These are phyloP conservation scores for Drosophila jambulina DNA, from an alignment of 1,140 invertebrate genomes.

Conservation along the genomic window DNA sequence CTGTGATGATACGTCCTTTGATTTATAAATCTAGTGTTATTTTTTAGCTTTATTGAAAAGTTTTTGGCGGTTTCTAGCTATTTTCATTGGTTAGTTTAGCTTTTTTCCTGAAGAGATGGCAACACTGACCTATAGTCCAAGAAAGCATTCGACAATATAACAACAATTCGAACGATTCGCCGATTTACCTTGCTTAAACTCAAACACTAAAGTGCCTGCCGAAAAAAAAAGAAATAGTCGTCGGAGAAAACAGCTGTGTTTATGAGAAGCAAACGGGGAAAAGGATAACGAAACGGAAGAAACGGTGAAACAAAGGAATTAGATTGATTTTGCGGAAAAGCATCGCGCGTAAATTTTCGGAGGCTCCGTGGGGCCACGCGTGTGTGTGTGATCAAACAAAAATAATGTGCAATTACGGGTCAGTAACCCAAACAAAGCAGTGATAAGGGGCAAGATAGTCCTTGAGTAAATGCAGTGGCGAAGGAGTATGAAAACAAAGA, in stretches of 20 bases:
- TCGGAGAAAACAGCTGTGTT: slow-evolving; percentile 5
- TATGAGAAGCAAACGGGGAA: background rate
- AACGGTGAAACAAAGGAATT: slow-evolving; percentile 6
- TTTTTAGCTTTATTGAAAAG: too few relatives aligned
- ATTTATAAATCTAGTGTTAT: too few relatives aligned
- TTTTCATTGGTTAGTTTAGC: too few relatives aligned
- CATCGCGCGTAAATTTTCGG: slow-evolving; percentile 21
- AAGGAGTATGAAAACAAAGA: slow-evolving; percentile 21
- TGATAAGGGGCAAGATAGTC: slow-evolving; percentile 32
- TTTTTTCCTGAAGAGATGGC: too few relatives aligned
- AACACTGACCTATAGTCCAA: background rate
- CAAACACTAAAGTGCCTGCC: slow-evolving; percentile 6
- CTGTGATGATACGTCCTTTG: too few relatives aligned
- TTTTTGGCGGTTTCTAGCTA: too few relatives aligned
- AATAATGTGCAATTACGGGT: slow-evolving; percentile 44
- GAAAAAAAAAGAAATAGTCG: background rate
- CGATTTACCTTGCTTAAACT: slow-evolving; percentile 4
- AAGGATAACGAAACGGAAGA: background rate
- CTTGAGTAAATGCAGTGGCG: slow-evolving; percentile 16
- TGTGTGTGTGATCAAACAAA: slow-evolving; percentile 17
- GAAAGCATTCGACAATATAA: slow-evolving; percentile 1
- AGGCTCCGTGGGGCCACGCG: background rate
- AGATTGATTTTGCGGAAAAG: slow-evolving; percentile 36
- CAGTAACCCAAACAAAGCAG: slow-evolving; percentile 46
- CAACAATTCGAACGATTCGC: slow-evolving; percentile 4